A percentile compares a stretch with the other conserved stretches of the same genome.
Conservation (phyloP, 2,888 invertebrate genomes). For the Campoplex nolae region DNA sequence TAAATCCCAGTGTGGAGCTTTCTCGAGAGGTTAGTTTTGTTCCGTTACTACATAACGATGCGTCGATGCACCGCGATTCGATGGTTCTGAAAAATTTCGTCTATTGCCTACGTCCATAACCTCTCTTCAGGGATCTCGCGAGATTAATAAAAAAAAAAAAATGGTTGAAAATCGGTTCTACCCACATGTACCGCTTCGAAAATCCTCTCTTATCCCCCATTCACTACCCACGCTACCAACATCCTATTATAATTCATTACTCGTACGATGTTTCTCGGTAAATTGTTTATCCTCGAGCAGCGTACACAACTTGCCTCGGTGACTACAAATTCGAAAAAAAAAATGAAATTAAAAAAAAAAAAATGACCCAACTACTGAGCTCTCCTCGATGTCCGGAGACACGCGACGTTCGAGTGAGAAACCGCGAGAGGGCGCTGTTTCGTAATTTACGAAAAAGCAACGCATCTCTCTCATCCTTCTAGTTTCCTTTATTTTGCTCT, state of each 20-base stretch:
- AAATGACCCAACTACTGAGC: neutral
- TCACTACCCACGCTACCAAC: conserved; percentile 12
- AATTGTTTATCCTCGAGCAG: neutral
- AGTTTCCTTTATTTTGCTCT: neutral
- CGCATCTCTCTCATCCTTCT: neutral
- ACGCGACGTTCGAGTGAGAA: neutral
- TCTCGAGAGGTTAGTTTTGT: neutral
- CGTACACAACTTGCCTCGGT: neutral
- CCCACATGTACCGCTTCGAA: neutral
- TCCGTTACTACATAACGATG: neutral
- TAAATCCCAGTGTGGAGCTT: neutral
- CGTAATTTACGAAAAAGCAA: neutral
- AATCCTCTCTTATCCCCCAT: conserved; percentile 22
- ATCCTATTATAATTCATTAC: conserved; percentile 34
- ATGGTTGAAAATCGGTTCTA: conserved; percentile 18
- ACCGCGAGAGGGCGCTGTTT: conserved; percentile 13
- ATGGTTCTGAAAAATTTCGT: neutral
- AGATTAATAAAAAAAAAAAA: neutral
- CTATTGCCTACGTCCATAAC: neutral
- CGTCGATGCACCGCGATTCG: neutral
- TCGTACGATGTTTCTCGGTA: conserved; percentile 31
- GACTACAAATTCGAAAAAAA: conserved; percentile 8
- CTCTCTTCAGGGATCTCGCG: neutral
- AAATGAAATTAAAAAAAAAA: neutral
- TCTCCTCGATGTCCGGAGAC: neutral